Percentiles rank a stretch among this genome's conserved stretches.
These are phyloP conservation scores for Calliopsis andreniformis DNA, from an alignment of 1,140 invertebrate species.

Conservation along the genomic window DNA sequence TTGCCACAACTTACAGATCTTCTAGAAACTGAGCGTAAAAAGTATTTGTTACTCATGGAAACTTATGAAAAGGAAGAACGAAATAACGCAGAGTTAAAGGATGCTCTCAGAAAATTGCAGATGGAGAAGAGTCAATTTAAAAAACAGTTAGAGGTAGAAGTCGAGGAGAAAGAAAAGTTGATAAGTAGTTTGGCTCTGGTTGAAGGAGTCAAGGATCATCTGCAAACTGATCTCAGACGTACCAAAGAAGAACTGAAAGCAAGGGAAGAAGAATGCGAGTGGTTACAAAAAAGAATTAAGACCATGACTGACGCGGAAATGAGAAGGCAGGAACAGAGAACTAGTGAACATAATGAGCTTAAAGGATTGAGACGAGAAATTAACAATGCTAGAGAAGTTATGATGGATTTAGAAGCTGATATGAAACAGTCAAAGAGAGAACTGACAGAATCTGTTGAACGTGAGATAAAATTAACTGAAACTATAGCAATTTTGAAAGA, in stretches of 20 bases:
- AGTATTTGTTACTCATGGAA: slow-evolving; percentile 70
- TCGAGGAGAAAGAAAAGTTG: slow-evolving; percentile 84
- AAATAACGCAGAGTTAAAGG: slow-evolving; percentile 79
- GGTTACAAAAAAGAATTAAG: slow-evolving; percentile 78
- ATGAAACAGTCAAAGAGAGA: slow-evolving; percentile 75
- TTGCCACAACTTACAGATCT: slow-evolving; percentile 33
- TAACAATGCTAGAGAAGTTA: slow-evolving; percentile 72
- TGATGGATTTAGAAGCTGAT: slow-evolving; percentile 81
- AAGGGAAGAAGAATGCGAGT: slow-evolving; percentile 81
- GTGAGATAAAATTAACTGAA: slow-evolving; percentile 57
- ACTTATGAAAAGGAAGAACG: slow-evolving; percentile 79
- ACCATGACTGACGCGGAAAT: slow-evolving; percentile 71
- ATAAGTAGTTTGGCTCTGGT: slow-evolving; percentile 83
- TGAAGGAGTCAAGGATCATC: slow-evolving; percentile 80
- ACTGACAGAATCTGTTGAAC: slow-evolving; percentile 62
- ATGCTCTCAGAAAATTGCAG: slow-evolving; percentile 78
- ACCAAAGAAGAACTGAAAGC: slow-evolving; percentile 82
- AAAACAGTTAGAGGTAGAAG: slow-evolving; percentile 83
- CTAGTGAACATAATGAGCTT: slow-evolving; percentile 78
- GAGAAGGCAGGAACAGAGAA: slow-evolving; percentile 72
- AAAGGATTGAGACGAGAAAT: slow-evolving; percentile 79
- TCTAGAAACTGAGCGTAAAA: slow-evolving; percentile 64
- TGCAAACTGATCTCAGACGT: slow-evolving; percentile 81
- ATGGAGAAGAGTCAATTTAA: slow-evolving; percentile 80
- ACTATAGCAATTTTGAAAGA: slow-evolving; percentile 58